phyloP scores from a whole-genome alignment of 2,888 invertebrate species.

The Prenolepis imparis region DNA sequence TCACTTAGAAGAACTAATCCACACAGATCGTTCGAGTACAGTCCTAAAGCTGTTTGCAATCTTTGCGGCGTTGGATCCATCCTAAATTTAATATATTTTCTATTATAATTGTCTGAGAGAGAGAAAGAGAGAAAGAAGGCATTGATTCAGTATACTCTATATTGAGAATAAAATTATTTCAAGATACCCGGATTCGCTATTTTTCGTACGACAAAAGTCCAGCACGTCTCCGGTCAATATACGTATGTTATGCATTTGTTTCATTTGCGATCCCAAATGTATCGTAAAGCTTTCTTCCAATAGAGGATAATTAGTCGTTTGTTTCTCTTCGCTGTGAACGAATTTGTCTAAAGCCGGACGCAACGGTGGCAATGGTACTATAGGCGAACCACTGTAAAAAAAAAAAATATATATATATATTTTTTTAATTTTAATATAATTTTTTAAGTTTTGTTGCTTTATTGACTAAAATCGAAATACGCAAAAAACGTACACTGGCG shows the following conservation, averaged over 20 bases:
- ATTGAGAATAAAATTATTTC: not conserved
- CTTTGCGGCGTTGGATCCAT: constrained; percentile 91
- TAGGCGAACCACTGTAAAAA: constrained; percentile 86
- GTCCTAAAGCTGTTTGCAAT: constrained; percentile 96
- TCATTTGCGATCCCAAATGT: constrained; percentile 98
- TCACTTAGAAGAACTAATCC: constrained; percentile 95
- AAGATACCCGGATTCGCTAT: constrained; percentile 85
- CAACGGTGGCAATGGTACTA: constrained; percentile 84
- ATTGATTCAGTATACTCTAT: not conserved
- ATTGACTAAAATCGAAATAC: not conserved
- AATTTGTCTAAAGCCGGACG: constrained; percentile 81
- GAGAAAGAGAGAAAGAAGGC: not conserved
- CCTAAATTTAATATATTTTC: constrained; percentile 77
- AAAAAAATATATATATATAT: not conserved
- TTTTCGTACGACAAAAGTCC: constrained; percentile 91
- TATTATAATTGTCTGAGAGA: constrained; percentile 15
- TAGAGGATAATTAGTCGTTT: constrained; percentile 82
- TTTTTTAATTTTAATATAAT: not conserved
- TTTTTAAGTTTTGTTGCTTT: constrained; percentile 1
- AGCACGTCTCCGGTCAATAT: constrained; percentile 94
- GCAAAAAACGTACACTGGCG: constrained; percentile 86
- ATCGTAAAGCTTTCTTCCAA: constrained; percentile 99
- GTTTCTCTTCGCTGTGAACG: constrained; percentile 80
- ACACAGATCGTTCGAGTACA: constrained; percentile 96
- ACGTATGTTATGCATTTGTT: constrained; percentile 99